Conservation (phyloP, 1,140 invertebrate genomes). For the Cylas formicarius region DNA sequence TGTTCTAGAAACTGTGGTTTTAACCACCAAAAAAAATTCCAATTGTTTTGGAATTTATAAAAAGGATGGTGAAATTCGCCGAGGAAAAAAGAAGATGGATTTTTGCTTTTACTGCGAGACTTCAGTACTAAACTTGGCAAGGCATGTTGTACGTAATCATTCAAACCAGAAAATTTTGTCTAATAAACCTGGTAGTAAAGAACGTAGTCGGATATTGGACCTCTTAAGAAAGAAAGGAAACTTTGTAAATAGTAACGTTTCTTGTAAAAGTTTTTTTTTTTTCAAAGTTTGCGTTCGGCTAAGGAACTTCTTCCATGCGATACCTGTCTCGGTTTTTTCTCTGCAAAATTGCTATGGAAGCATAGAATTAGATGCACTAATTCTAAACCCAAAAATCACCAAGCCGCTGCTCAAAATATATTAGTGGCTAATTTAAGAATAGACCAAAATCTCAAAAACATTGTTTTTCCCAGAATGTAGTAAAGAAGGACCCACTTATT, state of each 20-base stretch:
- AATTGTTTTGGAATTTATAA: no score
- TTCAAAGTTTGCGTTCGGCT: background rate
- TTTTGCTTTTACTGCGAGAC: no score
- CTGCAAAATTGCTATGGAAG: conserved; percentile 9
- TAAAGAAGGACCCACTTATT: conserved; percentile 27
- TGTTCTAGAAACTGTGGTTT: no score
- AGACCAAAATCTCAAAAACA: conserved; percentile 10
- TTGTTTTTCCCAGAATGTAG: conserved; percentile 25
- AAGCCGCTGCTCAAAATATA: conserved; percentile 9
- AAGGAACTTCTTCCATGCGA: conserved; percentile 5
- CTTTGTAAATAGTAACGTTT: background rate
- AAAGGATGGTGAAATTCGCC: no score
- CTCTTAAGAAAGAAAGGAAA: no score
- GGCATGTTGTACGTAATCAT: no score
- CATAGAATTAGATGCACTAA: conserved; percentile 10
- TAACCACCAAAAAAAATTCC: no score
- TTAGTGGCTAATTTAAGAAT: conserved; percentile 7
- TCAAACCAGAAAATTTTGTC: conserved; percentile 5
- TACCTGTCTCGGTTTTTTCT: conserved; percentile 12
- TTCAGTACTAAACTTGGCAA: no score
- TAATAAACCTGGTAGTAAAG: conserved; percentile 5
- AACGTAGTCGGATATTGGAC: no score
- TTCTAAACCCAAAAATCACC: background rate
- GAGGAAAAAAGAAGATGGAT: no score
- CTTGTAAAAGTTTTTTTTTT: background rate